These are phyloP conservation scores for Eulemur coronatus DNA, from an alignment of 2,797 vertebrate genomes.

Conservation along the genomic window DNA sequence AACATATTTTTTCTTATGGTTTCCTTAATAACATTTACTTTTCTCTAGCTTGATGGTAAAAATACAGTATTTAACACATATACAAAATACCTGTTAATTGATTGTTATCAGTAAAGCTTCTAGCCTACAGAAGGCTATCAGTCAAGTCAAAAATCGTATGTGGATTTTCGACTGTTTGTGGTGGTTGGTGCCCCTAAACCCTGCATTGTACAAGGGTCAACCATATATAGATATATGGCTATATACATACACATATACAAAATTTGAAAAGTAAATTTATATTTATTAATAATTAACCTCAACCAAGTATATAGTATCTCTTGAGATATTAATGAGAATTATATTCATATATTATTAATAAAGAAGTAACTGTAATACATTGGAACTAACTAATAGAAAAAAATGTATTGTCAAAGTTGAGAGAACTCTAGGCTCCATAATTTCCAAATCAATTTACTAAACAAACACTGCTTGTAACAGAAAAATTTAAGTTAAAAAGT, in stretches of 20 bases:
- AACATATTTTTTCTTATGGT: background rate
- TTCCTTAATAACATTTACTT: background rate
- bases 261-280: background rate
- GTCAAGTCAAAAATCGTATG: background rate
- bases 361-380: background rate
- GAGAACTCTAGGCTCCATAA: background rate
- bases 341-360: background rate
- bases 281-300: background rate
- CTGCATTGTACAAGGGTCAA: background rate
- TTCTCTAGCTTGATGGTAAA: background rate
- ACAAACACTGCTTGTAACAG: background rate
- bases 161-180: background rate
- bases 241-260: background rate
- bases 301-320: background rate
- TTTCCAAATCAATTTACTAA: background rate
- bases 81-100: background rate
- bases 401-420: background rate
- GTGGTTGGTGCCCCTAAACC: background rate
- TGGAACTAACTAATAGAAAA: background rate
- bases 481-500: background rate
- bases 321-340: background rate
- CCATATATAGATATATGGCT: background rate
- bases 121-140: background rate
- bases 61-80: background rate
- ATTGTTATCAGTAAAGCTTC: background rate